Conservation (phyloP, 2,113 vertebrate genomes). For the Potamarius usumacintae region DNA sequence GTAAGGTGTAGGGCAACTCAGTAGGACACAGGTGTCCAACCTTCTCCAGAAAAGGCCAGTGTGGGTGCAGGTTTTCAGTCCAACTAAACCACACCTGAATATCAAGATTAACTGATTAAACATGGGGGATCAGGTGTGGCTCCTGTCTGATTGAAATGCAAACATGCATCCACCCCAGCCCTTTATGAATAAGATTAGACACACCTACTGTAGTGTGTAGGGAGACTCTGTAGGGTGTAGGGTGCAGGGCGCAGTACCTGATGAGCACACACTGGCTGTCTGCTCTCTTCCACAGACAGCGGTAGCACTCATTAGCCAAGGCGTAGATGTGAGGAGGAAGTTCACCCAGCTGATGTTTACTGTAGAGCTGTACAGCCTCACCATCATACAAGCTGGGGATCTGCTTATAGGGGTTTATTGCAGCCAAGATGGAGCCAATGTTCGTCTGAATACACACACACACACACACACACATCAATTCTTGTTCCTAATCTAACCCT, state of each 20-base stretch:
- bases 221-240: neutral
- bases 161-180: too few relatives aligned
- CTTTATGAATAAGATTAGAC: too few relatives aligned
- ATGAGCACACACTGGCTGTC: conserved; percentile 96
- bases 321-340: conserved; percentile 92
- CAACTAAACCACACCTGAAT: neutral
- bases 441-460: conserved; percentile 74
- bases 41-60: too few relatives aligned
- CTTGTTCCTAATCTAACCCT: neutral
- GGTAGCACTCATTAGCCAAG: conserved; percentile 90
- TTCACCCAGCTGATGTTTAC: conserved; percentile 85
- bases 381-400: conserved; percentile 80
- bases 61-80: neutral
- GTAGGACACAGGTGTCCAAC: neutral
- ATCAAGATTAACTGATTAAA: too few relatives aligned
- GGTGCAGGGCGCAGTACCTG: conserved; percentile 69
- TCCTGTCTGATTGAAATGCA: too few relatives aligned
- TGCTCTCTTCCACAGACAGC: conserved; percentile 90
- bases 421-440: conserved; percentile 89
- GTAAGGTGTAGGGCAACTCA: neutral
- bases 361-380: conserved; percentile 80
- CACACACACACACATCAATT: neutral
- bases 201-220: neutral
- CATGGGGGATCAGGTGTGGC: too few relatives aligned
- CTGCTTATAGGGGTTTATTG: conserved; percentile 88